Percentiles rank a stretch among this genome's conserved stretches.
Evolutionary conservation across 2,113 vertebrate genomes (phyloP).

Genomic region (Alosa alosa): DNA sequence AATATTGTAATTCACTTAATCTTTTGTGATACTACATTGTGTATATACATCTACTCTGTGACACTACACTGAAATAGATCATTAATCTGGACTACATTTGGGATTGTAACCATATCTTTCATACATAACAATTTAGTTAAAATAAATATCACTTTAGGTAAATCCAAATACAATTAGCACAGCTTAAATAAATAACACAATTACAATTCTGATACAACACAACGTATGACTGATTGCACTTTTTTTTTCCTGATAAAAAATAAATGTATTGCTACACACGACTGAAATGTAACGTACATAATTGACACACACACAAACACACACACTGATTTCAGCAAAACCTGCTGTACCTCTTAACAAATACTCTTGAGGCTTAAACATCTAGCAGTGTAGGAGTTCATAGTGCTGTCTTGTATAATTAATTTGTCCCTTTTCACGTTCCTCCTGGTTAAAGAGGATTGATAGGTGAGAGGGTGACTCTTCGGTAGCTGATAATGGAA

Average conservation of each 20-base stretch:
- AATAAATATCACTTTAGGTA: conserved; percentile 21
- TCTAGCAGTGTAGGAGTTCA: background rate
- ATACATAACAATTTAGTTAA: background rate
- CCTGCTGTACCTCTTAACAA: background rate
- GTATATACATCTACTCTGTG: background rate
- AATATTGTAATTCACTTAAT: background rate
- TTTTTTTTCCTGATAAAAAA: conserved; percentile 9
- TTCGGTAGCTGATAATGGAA: background rate
- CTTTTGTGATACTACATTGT: background rate
- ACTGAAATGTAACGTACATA: background rate
- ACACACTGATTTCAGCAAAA: background rate
- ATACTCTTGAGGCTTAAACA: background rate
- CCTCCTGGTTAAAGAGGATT: background rate
- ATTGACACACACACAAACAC: background rate
- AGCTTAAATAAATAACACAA: conserved; percentile 7
- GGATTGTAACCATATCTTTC: conserved; percentile 20
- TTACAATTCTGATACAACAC: background rate
- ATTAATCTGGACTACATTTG: conserved; percentile 7
- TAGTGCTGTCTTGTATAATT: background rate
- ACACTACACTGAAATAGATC: background rate
- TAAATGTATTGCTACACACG: conserved; percentile 26
- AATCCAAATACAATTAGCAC: background rate
- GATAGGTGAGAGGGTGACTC: background rate
- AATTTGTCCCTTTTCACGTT: background rate
- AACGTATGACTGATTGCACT: conserved; percentile 26